Base-by-base conservation (phyloP, 2,113 vertebrate species). In the Trinectes maculatus region DNA sequence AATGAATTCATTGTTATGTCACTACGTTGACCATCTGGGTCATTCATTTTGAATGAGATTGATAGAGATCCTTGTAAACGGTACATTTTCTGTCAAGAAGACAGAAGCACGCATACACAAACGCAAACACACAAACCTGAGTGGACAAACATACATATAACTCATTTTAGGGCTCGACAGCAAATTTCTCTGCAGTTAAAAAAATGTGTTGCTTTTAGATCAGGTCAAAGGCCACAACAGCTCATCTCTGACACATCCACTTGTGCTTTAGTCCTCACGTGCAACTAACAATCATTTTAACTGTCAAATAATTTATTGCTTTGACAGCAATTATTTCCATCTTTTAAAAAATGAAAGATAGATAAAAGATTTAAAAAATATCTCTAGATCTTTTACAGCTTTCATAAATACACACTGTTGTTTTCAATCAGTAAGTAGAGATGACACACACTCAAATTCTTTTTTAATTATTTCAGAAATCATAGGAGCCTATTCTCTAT, bases 31-130 rank as follows among this genome's bases (percentile, higher is more conserved):
- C 31, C 29, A 71, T 54, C 40, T 58, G 24, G 34, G 54, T 42
- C 34, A 70, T 55, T 76, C 34, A 21, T 47, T 71, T 69, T 72
- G 40, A 42, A 34, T 1, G 25, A 57, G 40, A 65, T 66, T 22
- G 29, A 31, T 8, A 64, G 15, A 37, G 36, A 56, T 68, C 8
- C 42, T 79, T 63, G 59, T 87, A 82, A 82, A 85, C 40, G 18
- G 37, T 79, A 71, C 42, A 83, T 74, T 53, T n/a, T 18, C 36
- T 65, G 19, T 46, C 24, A 37, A 28, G 18, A 66, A 9, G 15
- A 37, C 2, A 36, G n/a, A n/a, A n/a, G n/a, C 8, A 11, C 5
- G 39, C 28, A 71, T 10, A 13, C 33, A n/a, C 36, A 25, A 36
- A 24, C 56, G 29, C 15, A 39, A 22, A 47, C 21, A 28, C 26